Percentiles rank a stretch among this genome's conserved stretches.
phyloP scores from a whole-genome alignment of 1,140 invertebrate species.

The Drosophila truncata region DNA sequence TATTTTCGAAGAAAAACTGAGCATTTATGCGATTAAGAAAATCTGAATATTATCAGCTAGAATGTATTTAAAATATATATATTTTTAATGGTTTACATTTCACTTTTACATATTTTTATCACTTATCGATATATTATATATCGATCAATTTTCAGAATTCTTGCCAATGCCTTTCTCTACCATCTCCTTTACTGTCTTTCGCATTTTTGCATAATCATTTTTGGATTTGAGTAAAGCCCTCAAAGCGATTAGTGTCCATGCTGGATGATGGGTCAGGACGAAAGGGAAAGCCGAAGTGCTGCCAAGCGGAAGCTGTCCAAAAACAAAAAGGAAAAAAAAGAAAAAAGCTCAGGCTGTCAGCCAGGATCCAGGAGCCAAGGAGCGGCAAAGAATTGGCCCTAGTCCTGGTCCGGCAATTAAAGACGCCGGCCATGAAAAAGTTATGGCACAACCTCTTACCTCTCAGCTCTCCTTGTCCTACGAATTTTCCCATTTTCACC shows the following conservation, averaged over 20 bases:
- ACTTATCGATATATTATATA: no score
- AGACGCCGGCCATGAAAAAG: constrained; percentile 14
- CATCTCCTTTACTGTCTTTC: neutral
- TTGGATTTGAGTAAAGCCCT: constrained; percentile 40
- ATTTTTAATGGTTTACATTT: no score
- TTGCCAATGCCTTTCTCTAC: no score
- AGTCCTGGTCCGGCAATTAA: constrained; percentile 12
- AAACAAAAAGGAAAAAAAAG: neutral
- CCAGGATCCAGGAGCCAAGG: neutral
- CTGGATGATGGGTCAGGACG: neutral
- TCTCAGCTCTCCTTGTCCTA: neutral
- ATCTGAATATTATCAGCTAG: no score
- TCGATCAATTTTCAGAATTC: neutral
- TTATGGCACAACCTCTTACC: constrained; percentile 6
- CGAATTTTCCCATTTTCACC: constrained; percentile 8
- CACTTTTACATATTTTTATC: no score
- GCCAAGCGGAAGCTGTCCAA: constrained; percentile 31
- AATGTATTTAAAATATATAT: no score
- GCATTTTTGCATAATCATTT: constrained; percentile 46
- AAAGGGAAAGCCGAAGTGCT: constrained; percentile 11
- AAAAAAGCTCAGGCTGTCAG: constrained; percentile 19
- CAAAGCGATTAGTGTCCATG: constrained; percentile 39
- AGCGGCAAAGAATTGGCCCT: constrained; percentile 8
- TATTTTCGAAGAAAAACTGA: no score
- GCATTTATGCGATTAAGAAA: no score